Evolutionary conservation across 92 coral and sea anemone species (phyloP).

Genomic region (Pocillopora meandrina): DNA sequence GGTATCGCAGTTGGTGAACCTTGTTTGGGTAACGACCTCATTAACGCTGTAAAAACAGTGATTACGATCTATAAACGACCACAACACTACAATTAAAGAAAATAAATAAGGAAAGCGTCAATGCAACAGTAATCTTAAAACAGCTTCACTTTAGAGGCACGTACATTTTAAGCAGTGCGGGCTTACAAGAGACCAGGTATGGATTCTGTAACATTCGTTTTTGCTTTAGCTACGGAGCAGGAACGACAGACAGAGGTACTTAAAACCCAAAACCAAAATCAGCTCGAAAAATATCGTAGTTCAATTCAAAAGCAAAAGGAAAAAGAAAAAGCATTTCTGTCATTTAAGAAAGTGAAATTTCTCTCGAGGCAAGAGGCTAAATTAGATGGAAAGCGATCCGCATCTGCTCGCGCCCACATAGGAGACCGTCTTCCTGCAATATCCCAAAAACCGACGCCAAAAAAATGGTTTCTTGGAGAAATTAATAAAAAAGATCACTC

Average conservation of each 20-base stretch:
- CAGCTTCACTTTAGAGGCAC: not conserved
- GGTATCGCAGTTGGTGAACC: no score
- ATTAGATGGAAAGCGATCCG: not conserved
- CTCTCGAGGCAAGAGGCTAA: conserved; percentile 17
- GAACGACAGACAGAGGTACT: conserved; percentile 12
- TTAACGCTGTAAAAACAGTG: not conserved
- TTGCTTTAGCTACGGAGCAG: conserved; percentile 6
- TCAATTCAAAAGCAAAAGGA: conserved; percentile 1
- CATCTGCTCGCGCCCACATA: not conserved
- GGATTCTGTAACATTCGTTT: conserved; percentile 17
- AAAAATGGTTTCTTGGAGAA: not conserved
- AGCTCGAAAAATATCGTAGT: conserved; percentile 16
- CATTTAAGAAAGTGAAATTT: conserved; percentile 19
- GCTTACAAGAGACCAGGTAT: not conserved
- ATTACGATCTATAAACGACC: conserved; percentile 12
- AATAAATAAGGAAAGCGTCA: not conserved
- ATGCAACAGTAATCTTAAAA: not conserved
- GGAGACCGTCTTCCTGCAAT: conserved; percentile 6
- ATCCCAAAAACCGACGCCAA: not conserved
- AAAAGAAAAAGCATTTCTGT: conserved; percentile 10
- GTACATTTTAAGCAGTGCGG: not conserved
- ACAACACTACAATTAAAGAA: not conserved
- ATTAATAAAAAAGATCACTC: not conserved
- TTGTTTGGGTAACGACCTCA: no score
- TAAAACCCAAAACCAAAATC: conserved; percentile 17